A percentile compares a stretch with the other conserved stretches of the same genome.
Conservation (phyloP, 2,888 invertebrate species). For the Girardia tigrina region DNA sequence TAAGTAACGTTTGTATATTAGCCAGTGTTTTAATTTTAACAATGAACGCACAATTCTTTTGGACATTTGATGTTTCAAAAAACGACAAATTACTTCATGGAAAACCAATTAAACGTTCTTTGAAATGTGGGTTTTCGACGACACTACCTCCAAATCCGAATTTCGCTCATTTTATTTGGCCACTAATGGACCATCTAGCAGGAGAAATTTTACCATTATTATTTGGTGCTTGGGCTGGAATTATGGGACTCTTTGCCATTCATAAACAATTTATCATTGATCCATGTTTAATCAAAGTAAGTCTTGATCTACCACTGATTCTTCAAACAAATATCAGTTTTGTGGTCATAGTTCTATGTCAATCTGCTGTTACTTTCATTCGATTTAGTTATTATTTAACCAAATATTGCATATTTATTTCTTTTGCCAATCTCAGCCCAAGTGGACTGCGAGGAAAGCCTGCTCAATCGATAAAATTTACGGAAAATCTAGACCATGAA, state of each 20-base stretch:
- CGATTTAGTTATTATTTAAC: neutral
- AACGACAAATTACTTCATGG: slow-evolving; percentile 30
- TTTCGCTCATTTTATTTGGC: slow-evolving; percentile 31
- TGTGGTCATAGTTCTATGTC: neutral
- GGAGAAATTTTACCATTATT: slow-evolving; percentile 32
- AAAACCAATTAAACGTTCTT: slow-evolving; percentile 21
- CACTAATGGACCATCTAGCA: slow-evolving; percentile 25
- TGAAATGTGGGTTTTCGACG: slow-evolving; percentile 31
- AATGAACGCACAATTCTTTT: slow-evolving; percentile 33
- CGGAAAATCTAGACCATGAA: neutral
- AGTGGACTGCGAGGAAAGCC: neutral
- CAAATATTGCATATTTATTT: neutral
- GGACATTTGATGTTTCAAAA: slow-evolving; percentile 33
- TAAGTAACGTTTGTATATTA: slow-evolving; percentile 30
- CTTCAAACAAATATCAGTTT: neutral
- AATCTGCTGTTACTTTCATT: neutral
- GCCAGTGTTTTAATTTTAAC: neutral
- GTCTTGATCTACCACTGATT: neutral
- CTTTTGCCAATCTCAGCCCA: neutral
- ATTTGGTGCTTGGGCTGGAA: neutral
- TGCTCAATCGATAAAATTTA: neutral
- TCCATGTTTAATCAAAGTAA: neutral
- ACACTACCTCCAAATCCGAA: slow-evolving; percentile 21
- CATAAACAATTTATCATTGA: neutral
- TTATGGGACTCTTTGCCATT: neutral